Evolutionary conservation across 2,113 vertebrate genomes (phyloP), one percentile per base, ranked within the genome.

Genomic region (Dipodomys ordii): DNA sequence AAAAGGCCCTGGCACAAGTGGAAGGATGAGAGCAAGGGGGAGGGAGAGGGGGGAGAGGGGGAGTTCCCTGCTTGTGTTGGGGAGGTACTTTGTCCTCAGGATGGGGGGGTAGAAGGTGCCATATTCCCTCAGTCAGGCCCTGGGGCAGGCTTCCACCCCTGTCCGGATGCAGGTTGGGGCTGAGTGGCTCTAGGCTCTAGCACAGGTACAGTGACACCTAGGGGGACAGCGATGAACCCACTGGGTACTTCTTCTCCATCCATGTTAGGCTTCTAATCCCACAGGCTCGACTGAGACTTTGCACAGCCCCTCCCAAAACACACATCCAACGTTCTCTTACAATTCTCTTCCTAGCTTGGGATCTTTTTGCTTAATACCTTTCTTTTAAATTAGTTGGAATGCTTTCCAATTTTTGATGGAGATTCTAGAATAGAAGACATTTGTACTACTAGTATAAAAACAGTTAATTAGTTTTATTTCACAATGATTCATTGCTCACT

Each of bases 351-450:
- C 7, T 32, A 13, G 49, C 80, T 81, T 67, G 35, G 0, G 11
- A 35, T 49, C 11, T 19, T 91, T 94, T 92, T 77, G 22, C 57
- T 65, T 11, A 93, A 94, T 19, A n/a, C 10, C 49, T 85, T 96
- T 67, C 28, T 89, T 49, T 46, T 80, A 35, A 90, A 20, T 82
- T 71, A 49, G 6, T 86, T 74, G 10, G 16, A 80, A 53, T 20
- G 4, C 46, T 93, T 73, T 64, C 83, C 10, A 94, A 91, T 79
- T 60, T 20, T 68, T 28, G 77, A 79, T 71, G n/a, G 6, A 15
- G 60, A 60, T 64, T 67, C 25, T 85, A 62, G 68, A 57, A 80
- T 19, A 39, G 46, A 92, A 94, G 19, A 69, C 46, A 28, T 19
- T 77, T 44, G 39, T 6, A 23, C 6, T 39, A 72, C 32, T 30